Conservation (phyloP, 2,113 vertebrate species). For the Phyllopteryx taeniolatus region DNA sequence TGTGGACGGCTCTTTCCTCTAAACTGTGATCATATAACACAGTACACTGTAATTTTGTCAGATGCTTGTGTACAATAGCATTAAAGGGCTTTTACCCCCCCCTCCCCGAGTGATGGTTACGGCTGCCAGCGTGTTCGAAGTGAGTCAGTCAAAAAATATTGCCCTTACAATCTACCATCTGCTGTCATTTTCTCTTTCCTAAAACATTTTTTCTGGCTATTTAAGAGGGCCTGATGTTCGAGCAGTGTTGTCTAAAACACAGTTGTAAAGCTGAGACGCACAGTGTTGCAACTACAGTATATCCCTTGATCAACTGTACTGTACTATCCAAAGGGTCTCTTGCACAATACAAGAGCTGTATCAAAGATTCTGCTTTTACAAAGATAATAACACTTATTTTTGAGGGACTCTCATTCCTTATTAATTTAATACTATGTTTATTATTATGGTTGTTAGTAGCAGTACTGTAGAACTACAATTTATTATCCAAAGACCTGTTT, state of each 20-base stretch:
- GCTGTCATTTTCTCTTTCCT: conserved; percentile 27
- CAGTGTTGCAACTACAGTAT: background rate
- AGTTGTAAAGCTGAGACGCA: background rate
- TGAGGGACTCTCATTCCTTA: no score
- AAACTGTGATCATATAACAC: conserved; percentile 42
- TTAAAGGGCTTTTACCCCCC: conserved; percentile 24
- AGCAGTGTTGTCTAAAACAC: background rate
- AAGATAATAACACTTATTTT: no score
- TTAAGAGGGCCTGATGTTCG: background rate
- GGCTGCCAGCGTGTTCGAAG: conserved; percentile 10
- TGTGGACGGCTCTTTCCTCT: conserved; percentile 30
- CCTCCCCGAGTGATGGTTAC: background rate
- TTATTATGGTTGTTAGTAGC: background rate
- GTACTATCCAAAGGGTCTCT: background rate
- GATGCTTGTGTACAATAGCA: conserved; percentile 20
- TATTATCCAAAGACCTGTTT: no score
- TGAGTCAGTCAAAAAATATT: conserved; percentile 15
- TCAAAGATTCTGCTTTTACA: no score
- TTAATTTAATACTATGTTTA: no score
- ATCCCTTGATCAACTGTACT: background rate
- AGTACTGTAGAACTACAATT: background rate
- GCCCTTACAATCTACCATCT: conserved; percentile 35
- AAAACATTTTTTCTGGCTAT: conserved; percentile 5
- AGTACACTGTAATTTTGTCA: conserved; percentile 22
- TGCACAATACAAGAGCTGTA: no score